Evolutionary conservation across 1,140 invertebrate genomes (phyloP), one percentile per base, ranked within the genome.

Genomic region (Diabrotica undecimpunctata): DNA sequence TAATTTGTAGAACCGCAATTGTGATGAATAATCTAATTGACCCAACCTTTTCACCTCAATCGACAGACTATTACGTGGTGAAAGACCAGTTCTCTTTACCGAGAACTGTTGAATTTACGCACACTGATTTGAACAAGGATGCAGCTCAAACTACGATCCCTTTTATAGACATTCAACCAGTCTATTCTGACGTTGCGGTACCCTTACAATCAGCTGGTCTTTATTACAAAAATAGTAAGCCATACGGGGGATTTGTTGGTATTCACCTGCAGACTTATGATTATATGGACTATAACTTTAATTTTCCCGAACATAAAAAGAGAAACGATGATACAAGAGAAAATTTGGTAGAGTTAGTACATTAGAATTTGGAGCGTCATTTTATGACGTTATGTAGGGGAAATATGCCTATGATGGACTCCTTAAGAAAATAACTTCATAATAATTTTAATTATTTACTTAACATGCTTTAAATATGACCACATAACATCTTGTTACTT

Each of bases 71-170:
- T n/a, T n/a, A n/a, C n/a, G n/a, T n/a, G n/a, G n/a, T n/a, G n/a
- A n/a, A n/a, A n/a, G n/a, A n/a, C n/a, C n/a, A n/a, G n/a, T n/a
- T n/a, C n/a, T n/a, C n/a, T n/a, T n/a, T n/a, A n/a, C n/a, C n/a
- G n/a, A n/a, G n/a, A n/a, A n/a, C n/a, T n/a, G n/a, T n/a, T n/a
- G 83, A 89, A 68, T 94, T 95, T 75, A 84, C 83, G 0, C 81
- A 89, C 68, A 86, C 87, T 0, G 88, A 88, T 75, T 77, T 88
- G 13, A 83, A 86, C 10, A 84, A 84, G 10, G 93, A 95, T 79
- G 92, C 87, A 0, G 88, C 87, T 0, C 93, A 95, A 81, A 92
- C 86, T 56, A 93, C 91, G 0, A 61, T 94, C 50, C 92, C 92
- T 2, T 94, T 90, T 77, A 76, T 94, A 3, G 92, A 94, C 74